phyloP scores from a whole-genome alignment of 2,888 invertebrate species.

The Hydroisotoma schaefferi region DNA sequence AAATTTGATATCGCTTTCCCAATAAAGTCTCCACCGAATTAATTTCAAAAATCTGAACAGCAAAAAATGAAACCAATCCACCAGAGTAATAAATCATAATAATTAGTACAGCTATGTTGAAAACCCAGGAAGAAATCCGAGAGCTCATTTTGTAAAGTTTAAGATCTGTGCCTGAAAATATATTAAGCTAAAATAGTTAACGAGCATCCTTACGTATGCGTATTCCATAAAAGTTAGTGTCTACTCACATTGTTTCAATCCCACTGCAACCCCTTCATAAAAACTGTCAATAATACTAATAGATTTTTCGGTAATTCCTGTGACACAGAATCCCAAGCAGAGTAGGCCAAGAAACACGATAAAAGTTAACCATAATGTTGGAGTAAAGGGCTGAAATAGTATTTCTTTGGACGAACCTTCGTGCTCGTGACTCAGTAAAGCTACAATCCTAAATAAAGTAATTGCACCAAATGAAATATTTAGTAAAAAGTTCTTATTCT shows the following conservation, averaged over 20 bases:
- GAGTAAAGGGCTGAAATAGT: constrained; percentile 19
- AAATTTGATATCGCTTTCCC: too few species aligned
- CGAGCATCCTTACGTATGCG: too few species aligned
- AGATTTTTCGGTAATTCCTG: too few species aligned
- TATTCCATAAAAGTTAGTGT: too few species aligned
- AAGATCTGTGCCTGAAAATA: too few species aligned
- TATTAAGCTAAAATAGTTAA: too few species aligned
- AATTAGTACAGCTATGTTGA: constrained; percentile 19
- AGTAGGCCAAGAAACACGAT: constrained; percentile 3
- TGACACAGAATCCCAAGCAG: constrained; percentile 9
- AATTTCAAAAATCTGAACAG: constrained; percentile 26
- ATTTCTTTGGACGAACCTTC: constrained; percentile 21
- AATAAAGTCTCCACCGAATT: too few species aligned
- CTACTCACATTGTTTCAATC: constrained; percentile 2
- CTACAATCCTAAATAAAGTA: constrained; percentile 19
- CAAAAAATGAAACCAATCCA: constrained; percentile 27
- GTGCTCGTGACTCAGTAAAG: constrained; percentile 23
- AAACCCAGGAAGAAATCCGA: neutral
- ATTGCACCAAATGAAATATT: too few species aligned
- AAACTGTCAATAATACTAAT: too few species aligned
- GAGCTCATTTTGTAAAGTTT: too few species aligned
- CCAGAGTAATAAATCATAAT: constrained; percentile 34
- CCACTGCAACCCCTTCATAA: constrained; percentile 14
- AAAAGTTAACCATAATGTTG: constrained; percentile 18
- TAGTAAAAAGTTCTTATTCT: too few species aligned